Evolutionary conservation across 2,888 invertebrate genomes (phyloP).

Genomic region (Tricholauxania praeusta): DNA sequence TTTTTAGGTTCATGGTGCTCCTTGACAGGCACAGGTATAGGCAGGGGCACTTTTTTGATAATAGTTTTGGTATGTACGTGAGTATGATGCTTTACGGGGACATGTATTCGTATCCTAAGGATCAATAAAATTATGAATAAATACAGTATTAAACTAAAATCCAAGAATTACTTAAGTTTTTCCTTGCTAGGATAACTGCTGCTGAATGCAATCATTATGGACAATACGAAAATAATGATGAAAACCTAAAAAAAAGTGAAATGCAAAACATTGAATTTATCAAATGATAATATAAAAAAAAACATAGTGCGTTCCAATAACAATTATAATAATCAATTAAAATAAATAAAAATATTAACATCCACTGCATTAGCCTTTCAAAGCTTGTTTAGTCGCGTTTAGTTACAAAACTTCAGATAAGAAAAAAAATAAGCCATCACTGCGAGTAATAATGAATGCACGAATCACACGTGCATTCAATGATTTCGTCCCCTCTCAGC

Average conservation of each 20-base stretch:
- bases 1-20: slow-evolving; percentile 55
- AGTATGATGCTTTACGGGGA: slow-evolving; percentile 68
- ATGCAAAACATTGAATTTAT: not conserved
- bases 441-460: too few species aligned
- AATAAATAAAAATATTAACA: too few species aligned
- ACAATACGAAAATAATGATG: slow-evolving; percentile 57
- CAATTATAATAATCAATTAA: too few species aligned
- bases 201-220: slow-evolving; percentile 58
- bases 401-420: too few species aligned
- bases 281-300: too few species aligned
- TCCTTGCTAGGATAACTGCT: slow-evolving; percentile 62
- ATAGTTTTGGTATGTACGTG: slow-evolving; percentile 68
- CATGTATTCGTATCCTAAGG: slow-evolving; percentile 65
- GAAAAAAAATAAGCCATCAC: too few species aligned
- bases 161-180: slow-evolving; percentile 62
- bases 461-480: too few species aligned
- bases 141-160: not conserved
- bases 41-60: slow-evolving; percentile 66
- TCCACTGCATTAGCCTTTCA: too few species aligned
- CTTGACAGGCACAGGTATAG: slow-evolving; percentile 65
- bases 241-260: slow-evolving; percentile 45
- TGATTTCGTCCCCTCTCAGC: too few species aligned
- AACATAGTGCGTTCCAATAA: too few species aligned
- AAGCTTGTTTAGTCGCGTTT: too few species aligned
- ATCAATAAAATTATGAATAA: not conserved